Percentiles rank a stretch among this genome's conserved stretches.
These are phyloP conservation scores for Anadara kagoshimensis DNA, from an alignment of 1,140 invertebrate genomes.

Conservation along the genomic window DNA sequence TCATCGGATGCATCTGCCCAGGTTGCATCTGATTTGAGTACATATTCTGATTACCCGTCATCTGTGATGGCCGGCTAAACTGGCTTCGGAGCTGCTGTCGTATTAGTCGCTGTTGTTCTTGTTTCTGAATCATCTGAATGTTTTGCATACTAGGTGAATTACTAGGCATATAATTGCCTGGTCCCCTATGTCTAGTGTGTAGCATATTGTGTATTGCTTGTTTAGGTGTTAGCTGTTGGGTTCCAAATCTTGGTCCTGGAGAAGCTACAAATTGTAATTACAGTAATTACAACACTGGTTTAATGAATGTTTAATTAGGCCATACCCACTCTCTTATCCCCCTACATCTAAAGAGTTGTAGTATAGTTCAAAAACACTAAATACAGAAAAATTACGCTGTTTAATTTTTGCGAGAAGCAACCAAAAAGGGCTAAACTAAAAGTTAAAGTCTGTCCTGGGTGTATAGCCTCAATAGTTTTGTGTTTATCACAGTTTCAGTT, in stretches of 20 bases:
- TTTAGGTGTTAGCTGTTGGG: conserved; percentile 78
- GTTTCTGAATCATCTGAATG: conserved; percentile 60
- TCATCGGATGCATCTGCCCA: conserved; percentile 52
- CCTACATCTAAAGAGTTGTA: no score
- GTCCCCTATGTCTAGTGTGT: conserved; percentile 77
- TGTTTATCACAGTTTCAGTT: no score
- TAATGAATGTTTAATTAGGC: no score
- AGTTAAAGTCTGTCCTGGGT: no score
- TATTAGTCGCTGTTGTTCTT: conserved; percentile 45
- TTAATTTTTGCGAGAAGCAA: neutral
- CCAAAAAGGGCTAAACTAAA: neutral
- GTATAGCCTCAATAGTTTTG: no score
- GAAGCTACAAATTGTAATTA: neutral
- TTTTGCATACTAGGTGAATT: conserved; percentile 38
- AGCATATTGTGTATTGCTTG: conserved; percentile 91
- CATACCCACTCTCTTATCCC: no score
- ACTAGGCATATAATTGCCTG: conserved; percentile 46
- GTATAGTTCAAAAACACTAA: no score
- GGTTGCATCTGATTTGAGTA: conserved; percentile 30
- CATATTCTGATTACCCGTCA: conserved; percentile 41
- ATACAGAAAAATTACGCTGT: no score
- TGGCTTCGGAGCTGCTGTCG: conserved; percentile 38
- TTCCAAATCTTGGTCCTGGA: conserved; percentile 30
- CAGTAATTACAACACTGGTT: no score
- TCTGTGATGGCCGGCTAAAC: conserved; percentile 39